Conservation (phyloP, 2,888 invertebrate species). For the Cerastoderma edule region DNA sequence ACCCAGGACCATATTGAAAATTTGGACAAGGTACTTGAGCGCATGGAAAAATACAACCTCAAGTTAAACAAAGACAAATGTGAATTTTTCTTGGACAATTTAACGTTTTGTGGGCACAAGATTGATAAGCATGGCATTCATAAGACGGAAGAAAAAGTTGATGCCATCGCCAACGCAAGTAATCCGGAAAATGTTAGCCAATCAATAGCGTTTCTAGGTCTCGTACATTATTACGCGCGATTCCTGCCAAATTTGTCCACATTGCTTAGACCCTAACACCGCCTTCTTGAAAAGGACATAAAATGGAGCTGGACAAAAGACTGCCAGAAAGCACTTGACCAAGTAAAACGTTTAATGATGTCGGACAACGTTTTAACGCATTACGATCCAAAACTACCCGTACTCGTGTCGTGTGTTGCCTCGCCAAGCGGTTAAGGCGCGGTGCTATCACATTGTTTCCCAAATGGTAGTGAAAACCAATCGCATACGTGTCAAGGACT, state of each 20-base stretch:
- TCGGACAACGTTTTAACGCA: slow-evolving; percentile 21
- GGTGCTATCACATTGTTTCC: neutral
- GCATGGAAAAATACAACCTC: neutral
- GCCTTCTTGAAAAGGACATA: slow-evolving; percentile 12
- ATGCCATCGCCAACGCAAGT: slow-evolving; percentile 26
- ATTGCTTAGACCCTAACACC: slow-evolving; percentile 7
- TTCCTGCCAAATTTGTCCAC: slow-evolving; percentile 9
- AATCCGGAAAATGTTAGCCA: slow-evolving; percentile 14
- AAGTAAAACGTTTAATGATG: slow-evolving; percentile 18
- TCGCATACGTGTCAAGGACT: neutral
- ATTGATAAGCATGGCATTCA: slow-evolving; percentile 25
- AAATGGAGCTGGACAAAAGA: slow-evolving; percentile 11
- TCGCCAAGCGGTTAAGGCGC: neutral
- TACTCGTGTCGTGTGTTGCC: slow-evolving; percentile 1
- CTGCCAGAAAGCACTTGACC: neutral
- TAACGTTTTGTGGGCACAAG: slow-evolving; percentile 42
- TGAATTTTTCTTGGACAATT: slow-evolving; percentile 15
- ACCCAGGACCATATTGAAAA: neutral
- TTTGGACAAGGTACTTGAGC: slow-evolving; percentile 3
- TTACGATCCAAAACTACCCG: slow-evolving; percentile 7
- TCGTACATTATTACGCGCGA: neutral
- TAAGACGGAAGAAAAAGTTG: slow-evolving; percentile 26
- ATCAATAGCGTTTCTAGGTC: neutral
- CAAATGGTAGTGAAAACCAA: slow-evolving; percentile 10
- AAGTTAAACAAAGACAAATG: slow-evolving; percentile 6